A percentile compares a stretch with the other conserved stretches of the same genome.
Conservation (phyloP, 2,113 vertebrate species). For the Potamarius usumacintae region DNA sequence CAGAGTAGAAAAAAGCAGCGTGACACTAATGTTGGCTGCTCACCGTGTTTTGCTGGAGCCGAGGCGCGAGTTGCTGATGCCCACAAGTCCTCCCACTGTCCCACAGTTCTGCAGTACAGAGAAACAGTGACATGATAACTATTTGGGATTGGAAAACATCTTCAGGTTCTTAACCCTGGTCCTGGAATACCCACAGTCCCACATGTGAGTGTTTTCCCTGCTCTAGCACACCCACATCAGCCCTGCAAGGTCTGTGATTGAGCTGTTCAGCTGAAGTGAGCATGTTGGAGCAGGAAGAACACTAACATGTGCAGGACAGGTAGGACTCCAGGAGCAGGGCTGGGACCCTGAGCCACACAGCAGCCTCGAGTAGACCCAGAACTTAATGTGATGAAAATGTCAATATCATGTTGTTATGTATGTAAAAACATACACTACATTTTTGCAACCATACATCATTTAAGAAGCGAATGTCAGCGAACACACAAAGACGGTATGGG, state of each 20-base stretch:
- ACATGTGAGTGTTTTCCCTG: neutral
- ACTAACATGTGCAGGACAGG: neutral
- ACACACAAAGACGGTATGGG: conserved; percentile 31
- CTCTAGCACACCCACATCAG: neutral
- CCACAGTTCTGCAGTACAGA: conserved; percentile 67
- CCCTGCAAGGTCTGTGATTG: no score
- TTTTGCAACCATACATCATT: neutral
- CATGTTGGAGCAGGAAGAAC: neutral
- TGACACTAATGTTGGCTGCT: conserved; percentile 33
- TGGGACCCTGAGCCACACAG: neutral
- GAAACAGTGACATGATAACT: neutral
- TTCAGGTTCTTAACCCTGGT: neutral
- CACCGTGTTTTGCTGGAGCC: conserved; percentile 82
- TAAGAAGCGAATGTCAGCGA: neutral
- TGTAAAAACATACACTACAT: neutral
- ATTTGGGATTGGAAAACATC: neutral
- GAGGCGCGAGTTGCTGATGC: conserved; percentile 77
- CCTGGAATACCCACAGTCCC: neutral
- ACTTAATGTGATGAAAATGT: neutral
- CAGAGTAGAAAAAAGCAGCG: neutral
- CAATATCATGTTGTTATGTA: no score
- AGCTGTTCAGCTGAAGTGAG: neutral
- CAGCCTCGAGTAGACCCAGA: neutral
- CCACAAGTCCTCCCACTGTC: conserved; percentile 74
- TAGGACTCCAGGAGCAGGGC: neutral